phyloP scores from a whole-genome alignment of 2,888 invertebrate species.

The Cheilosia soror region DNA sequence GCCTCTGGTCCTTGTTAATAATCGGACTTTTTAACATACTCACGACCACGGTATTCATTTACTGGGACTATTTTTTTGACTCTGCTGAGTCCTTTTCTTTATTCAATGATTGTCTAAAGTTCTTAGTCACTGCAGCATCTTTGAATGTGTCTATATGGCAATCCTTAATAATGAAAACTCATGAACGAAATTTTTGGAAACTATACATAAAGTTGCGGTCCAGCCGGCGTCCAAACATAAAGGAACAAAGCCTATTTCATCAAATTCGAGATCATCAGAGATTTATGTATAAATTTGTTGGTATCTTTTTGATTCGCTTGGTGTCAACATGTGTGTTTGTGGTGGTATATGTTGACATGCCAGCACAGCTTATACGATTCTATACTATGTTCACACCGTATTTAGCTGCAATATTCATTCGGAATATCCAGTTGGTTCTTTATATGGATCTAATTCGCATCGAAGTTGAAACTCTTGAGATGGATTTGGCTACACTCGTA shows the following conservation, averaged over 20 bases:
- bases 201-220: constrained; percentile 27
- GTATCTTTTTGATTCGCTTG: not conserved
- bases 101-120: constrained; percentile 79
- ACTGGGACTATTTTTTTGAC: constrained; percentile 76
- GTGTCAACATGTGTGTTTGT: not conserved
- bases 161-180: constrained; percentile 12
- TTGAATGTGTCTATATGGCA: constrained; percentile 59
- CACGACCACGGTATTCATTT: constrained; percentile 50
- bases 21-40: constrained; percentile 65
- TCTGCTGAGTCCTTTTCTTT: constrained; percentile 77
- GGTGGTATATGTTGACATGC: not conserved
- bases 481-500: constrained; percentile 77
- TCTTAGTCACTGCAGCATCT: constrained; percentile 76
- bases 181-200: constrained; percentile 61
- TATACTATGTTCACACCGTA: constrained; percentile 79
- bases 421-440: constrained; percentile 79
- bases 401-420: constrained; percentile 72
- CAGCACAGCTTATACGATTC: constrained; percentile 76
- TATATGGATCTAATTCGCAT: constrained; percentile 79
- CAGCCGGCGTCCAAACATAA: not conserved
- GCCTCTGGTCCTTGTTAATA: constrained; percentile 75
- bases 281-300: constrained; percentile 17
- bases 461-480: constrained; percentile 78
- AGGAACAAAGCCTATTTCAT: not conserved
- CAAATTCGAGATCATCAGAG: constrained; percentile 26